Evolutionary conservation across 2,888 invertebrate genomes (phyloP).

Genomic region (Dolichopus griseipennis): DNA sequence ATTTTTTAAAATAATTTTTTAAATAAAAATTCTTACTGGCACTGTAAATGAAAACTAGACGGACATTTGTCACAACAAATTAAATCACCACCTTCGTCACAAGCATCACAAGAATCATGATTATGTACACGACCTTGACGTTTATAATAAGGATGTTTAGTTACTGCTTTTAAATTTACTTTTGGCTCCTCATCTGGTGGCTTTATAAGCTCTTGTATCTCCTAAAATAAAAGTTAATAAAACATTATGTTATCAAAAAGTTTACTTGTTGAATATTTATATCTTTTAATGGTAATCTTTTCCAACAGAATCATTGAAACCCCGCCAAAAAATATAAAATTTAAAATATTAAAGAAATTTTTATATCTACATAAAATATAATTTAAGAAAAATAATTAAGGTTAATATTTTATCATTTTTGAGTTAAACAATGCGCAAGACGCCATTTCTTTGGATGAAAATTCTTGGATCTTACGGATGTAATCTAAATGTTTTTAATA

Average conservation of each 20-base stretch:
- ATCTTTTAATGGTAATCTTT: neutral
- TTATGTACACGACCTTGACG: conserved; percentile 83
- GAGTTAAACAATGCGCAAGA: conserved; percentile 8
- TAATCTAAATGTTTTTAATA: neutral
- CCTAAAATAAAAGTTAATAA: conserved; percentile 46
- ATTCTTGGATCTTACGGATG: neutral
- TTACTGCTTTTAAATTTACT: conserved; percentile 48
- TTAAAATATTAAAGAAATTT: neutral
- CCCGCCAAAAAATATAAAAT: neutral
- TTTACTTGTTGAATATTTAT: neutral
- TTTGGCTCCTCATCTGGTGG: conserved; percentile 72
- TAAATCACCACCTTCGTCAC: conserved; percentile 88
- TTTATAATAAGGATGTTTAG: conserved; percentile 74
- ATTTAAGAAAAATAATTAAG: neutral
- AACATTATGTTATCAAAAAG: neutral
- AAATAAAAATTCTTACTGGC: conserved; percentile 62
- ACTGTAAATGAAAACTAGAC: conserved; percentile 89
- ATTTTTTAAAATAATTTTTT: neutral
- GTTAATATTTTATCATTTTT: neutral
- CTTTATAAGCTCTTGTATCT: conserved; percentile 80
- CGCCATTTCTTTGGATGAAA: neutral
- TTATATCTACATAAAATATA: neutral
- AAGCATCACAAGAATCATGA: conserved; percentile 88
- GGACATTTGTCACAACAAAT: conserved; percentile 95
- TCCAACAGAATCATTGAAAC: neutral